A percentile compares a stretch with the other conserved stretches of the same genome.
Evolutionary conservation across 2,797 vertebrate genomes (phyloP).

Genomic region (Crocodylus rhombifer): DNA sequence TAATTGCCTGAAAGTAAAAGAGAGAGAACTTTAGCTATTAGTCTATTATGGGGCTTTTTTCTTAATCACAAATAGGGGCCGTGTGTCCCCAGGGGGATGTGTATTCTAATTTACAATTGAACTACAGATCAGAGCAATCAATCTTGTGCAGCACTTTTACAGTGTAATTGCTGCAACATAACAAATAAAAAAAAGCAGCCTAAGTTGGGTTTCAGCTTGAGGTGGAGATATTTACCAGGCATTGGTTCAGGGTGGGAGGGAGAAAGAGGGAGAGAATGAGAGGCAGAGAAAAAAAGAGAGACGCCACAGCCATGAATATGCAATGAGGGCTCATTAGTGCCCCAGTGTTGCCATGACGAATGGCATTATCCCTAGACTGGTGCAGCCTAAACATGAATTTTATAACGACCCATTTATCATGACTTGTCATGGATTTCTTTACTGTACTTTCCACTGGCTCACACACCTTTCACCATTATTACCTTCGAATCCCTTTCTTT

Average conservation of each 20-base stretch:
- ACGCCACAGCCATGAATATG: conserved; percentile 85
- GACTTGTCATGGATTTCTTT: conserved; percentile 83
- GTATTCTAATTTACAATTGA: conserved; percentile 99
- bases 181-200: conserved; percentile 86
- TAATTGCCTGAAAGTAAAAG: conserved; percentile 98
- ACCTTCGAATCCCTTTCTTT: conserved; percentile 49
- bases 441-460: conserved; percentile 78
- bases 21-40: conserved; percentile 96
- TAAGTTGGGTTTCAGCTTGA: conserved; percentile 84
- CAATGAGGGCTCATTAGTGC: conserved; percentile 88
- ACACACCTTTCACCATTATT: conserved; percentile 76
- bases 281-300: conserved; percentile 21
- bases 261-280: conserved; percentile 39
- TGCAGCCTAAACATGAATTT: conserved; percentile 89
- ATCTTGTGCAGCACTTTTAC: conserved; percentile 94
- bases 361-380: conserved; percentile 86
- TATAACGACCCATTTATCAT: conserved; percentile 90
- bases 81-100: conserved; percentile 94
- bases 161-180: conserved; percentile 96
- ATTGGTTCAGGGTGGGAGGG: conserved; percentile 78
- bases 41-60: conserved; percentile 96
- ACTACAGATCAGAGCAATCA: conserved; percentile 98
- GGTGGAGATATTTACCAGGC: conserved; percentile 82
- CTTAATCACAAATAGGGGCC: conserved; percentile 99
- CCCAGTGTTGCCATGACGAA: conserved; percentile 87